A percentile compares a stretch with the other conserved stretches of the same genome.
phyloP scores from a whole-genome alignment of 2,888 invertebrate genomes.

The Pristionchus arcanus region DNA sequence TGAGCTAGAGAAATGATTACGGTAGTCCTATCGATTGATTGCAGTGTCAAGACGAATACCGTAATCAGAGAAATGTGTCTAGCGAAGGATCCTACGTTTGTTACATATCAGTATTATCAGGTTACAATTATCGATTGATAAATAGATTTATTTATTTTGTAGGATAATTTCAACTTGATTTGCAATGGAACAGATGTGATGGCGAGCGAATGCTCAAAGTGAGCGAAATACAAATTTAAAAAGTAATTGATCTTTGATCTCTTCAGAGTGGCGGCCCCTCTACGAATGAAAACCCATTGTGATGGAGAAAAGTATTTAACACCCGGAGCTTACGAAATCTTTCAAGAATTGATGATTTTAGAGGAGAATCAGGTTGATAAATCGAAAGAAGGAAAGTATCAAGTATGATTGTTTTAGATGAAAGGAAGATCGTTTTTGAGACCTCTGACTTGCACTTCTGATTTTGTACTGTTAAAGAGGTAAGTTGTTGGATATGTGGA shows the following conservation, averaged over 20 bases:
- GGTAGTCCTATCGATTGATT: background rate
- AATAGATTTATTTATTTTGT: background rate
- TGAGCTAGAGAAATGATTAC: background rate
- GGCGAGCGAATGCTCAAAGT: slow-evolving; percentile 33
- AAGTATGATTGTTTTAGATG: slow-evolving; percentile 60
- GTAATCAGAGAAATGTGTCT: slow-evolving; percentile 35
- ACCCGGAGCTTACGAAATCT: slow-evolving; percentile 67
- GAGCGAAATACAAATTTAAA: background rate
- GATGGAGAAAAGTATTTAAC: slow-evolving; percentile 73
- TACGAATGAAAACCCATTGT: slow-evolving; percentile 73
- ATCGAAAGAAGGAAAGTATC: too few species aligned
- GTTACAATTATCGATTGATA: slow-evolving; percentile 35
- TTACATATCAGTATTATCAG: slow-evolving; percentile 16
- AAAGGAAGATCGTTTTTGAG: slow-evolving; percentile 70
- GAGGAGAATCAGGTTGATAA: slow-evolving; percentile 58
- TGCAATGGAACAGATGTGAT: background rate
- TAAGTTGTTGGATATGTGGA: slow-evolving; percentile 28
- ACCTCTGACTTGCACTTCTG: slow-evolving; percentile 71
- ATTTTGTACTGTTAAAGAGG: slow-evolving; percentile 73
- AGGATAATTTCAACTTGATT: slow-evolving; percentile 32
- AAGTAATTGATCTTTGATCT: background rate
- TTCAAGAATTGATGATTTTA: slow-evolving; percentile 61
- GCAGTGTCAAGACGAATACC: slow-evolving; percentile 19
- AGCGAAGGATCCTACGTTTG: slow-evolving; percentile 22
- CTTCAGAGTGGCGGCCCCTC: slow-evolving; percentile 65